Evolutionary conservation across 1,140 invertebrate genomes (phyloP), one percentile per base, ranked within the genome.

Genomic region (Lethrus apterus): DNA sequence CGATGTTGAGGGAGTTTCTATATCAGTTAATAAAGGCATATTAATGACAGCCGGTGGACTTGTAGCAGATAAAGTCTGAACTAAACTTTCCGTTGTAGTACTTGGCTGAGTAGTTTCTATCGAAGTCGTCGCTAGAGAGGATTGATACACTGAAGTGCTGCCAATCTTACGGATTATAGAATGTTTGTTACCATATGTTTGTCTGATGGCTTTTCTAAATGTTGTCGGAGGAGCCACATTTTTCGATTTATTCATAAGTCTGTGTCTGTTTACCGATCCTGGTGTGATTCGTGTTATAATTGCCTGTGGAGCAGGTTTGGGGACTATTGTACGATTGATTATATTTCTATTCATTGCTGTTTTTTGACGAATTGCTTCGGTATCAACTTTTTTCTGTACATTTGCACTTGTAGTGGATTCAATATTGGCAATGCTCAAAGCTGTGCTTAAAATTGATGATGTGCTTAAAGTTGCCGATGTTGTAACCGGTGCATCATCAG

Each of bases 381-480:
- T 14, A 9, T 41, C 38, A 8, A n/a, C 10, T 15, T 41, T 41
- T 8, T 29, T 23, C 17, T 20, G 15, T n/a, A 36, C 9, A 5
- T 17, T 36, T 3, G 18, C 17, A 2, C n/a, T 41, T 3, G 21
- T n/a, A 8, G 18, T 20, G 21, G 24, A 3, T 34, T 42, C 34
- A 5, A 29, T 38, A 20, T 56, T 54, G 2, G 54, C 45, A 33
- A 56, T 56, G 18, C 51, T 50, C 3, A 63, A 24, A 0, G 56
- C 52, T 31, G 59, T 57, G 17, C 49, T 62, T 10, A 62, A 46
- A 36, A 60, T 63, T 7, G 61, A 58, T 18, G 42, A 31, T 4
- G 26, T 44, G 19, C 21, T 26, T 9, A 17, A 20, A 1, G 34
- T 24, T 11, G 21, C 38, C 14, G 24, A 24, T 5, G 19, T 26